phyloP scores from a whole-genome alignment of 2,888 invertebrate species.

The Eristalis pertinax region DNA sequence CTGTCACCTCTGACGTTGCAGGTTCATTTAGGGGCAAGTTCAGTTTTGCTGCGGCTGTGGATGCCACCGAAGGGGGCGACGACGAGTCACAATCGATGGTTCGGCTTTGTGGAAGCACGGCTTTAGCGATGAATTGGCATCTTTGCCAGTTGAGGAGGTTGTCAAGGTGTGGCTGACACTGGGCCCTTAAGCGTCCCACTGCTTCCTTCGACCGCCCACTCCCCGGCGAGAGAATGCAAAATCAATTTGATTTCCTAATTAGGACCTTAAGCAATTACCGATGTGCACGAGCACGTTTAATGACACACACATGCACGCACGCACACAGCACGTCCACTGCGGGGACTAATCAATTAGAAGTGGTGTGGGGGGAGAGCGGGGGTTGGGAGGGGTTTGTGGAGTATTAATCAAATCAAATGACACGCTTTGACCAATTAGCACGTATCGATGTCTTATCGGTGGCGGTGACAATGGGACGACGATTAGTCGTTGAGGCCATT shows the following conservation, averaged over 20 bases:
- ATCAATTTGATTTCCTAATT: neutral
- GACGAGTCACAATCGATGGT: no score
- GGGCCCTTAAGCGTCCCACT: no score
- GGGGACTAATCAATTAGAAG: neutral
- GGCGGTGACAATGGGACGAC: neutral
- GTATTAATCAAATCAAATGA: constrained; percentile 13
- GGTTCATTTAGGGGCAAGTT: neutral
- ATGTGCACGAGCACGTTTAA: neutral
- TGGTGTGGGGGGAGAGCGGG: neutral
- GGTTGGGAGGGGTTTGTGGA: neutral
- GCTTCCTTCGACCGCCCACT: neutral
- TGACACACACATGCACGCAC: neutral
- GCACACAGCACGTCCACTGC: neutral
- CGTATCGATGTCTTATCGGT: constrained; percentile 17
- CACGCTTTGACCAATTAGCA: constrained; percentile 15
- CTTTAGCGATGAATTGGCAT: no score
- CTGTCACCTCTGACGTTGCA: neutral
- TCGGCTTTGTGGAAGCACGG: no score
- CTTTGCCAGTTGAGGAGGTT: no score
- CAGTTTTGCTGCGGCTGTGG: neutral
- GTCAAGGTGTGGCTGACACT: no score
- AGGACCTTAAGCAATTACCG: neutral
- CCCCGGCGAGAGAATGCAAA: neutral
- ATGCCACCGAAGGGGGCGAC: no score
- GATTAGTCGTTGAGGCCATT: neutral